Percentiles rank a stretch among this genome's conserved stretches.
These are phyloP conservation scores for Mesitornis unicolor DNA, from an alignment of 2,113 vertebrate species.

Conservation along the genomic window DNA sequence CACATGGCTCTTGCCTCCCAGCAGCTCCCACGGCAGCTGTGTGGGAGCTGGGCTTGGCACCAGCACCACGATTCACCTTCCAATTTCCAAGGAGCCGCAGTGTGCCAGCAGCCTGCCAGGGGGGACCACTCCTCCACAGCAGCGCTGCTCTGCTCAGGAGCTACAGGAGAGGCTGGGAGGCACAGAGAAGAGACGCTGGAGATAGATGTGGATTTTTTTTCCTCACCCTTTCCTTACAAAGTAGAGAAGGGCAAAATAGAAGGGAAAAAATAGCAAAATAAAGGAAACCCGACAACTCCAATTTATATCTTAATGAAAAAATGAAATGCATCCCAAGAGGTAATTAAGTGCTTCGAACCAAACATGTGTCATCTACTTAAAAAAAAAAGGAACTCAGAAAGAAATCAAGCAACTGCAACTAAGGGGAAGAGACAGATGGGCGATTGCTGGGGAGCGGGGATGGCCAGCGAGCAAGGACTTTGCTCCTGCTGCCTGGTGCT, in stretches of 20 bases:
- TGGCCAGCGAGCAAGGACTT: not conserved
- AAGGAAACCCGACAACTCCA: not conserved
- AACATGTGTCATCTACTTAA: conserved; percentile 17
- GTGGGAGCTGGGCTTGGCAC: not conserved
- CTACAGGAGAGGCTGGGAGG: not conserved
- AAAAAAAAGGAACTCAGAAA: not conserved
- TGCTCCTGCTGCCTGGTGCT: not conserved
- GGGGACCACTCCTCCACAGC: not conserved
- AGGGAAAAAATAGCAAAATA: not conserved
- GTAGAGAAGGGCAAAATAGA: not conserved
- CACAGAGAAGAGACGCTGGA: not conserved
- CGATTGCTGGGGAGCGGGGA: not conserved
- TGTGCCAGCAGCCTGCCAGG: not conserved
- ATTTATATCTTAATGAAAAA: conserved; percentile 54
- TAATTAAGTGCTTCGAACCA: conserved; percentile 42
- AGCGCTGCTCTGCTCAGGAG: not conserved
- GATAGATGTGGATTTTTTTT: not conserved
- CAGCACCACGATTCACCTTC: not conserved
- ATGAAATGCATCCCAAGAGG: conserved; percentile 50
- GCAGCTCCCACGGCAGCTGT: not conserved
- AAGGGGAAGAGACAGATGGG: not conserved
- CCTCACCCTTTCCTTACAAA: not conserved
- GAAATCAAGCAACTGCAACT: conserved; percentile 9
- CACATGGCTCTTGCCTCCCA: not conserved
- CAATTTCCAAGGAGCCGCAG: not conserved